Evolutionary conservation across 2,797 vertebrate species (phyloP).

Genomic region (Coregonus sp.): DNA sequence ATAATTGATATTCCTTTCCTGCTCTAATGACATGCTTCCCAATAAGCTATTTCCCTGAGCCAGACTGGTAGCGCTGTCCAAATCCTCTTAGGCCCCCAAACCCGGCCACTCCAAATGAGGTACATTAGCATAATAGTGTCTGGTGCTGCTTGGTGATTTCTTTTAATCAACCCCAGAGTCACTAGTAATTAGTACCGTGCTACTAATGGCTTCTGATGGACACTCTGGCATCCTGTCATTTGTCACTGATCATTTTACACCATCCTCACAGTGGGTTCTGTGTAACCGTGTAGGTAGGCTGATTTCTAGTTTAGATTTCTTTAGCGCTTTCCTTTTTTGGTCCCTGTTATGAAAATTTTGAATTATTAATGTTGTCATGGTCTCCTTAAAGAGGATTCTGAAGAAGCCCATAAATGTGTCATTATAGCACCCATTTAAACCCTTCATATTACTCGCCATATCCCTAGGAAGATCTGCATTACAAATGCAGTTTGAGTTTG

Average conservation of each 20-base stretch:
- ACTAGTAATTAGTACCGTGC: constrained; percentile 68
- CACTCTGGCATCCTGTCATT: constrained; percentile 57
- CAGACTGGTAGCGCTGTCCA: constrained; percentile 49
- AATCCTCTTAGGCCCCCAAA: constrained; percentile 52
- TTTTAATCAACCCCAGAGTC: constrained; percentile 76
- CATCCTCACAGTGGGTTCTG: constrained; percentile 23
- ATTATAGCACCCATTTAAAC: constrained; percentile 1
- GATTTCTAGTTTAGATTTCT: neutral
- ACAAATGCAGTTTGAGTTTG: constrained; percentile 37
- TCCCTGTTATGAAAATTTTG: neutral
- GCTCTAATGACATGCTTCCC: constrained; percentile 54
- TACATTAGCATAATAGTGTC: constrained; percentile 75
- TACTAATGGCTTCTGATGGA: constrained; percentile 72
- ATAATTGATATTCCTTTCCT: constrained; percentile 35
- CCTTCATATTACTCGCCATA: constrained; percentile 24
- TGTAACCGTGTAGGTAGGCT: constrained; percentile 9
- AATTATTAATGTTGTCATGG: neutral
- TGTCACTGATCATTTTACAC: constrained; percentile 30
- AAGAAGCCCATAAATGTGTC: constrained; percentile 29
- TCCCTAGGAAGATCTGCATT: constrained; percentile 28
- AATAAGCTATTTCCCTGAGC: constrained; percentile 56
- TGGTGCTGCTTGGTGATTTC: constrained; percentile 68
- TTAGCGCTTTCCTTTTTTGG: neutral
- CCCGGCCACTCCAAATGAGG: constrained; percentile 67
- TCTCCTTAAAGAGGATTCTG: neutral